Base-by-base conservation (phyloP, 2,888 invertebrate genomes). In the Cheilosia variabilis region DNA sequence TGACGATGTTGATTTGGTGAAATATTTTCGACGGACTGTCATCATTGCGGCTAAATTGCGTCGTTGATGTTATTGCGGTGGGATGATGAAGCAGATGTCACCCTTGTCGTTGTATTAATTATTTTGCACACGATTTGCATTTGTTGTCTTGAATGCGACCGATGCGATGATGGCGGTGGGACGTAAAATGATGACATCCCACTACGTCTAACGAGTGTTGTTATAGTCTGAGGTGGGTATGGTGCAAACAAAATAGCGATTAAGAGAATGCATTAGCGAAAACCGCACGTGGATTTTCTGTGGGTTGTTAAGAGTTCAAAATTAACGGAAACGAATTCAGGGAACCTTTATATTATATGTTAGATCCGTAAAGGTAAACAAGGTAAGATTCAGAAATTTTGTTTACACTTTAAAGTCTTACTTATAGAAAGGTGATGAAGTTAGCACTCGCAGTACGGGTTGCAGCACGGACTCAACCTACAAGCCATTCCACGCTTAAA, bases 1-100 rank as follows among this genome's bases (percentile, higher is more conserved):
- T 86, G 86, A 86, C 86, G 55, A 80, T 72, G 84, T 75, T 84
- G 79, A 80, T 84, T 84, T 79, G 86, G 72, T 80, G 76, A 81
- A 86, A 72, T 76, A 65, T 84, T 71, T 66, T n/a, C 52, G 68
- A 50, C 34, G 55, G 65, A 60, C 60, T 75, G 72, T 57, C 63
- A 63, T 68, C 62, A 58, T 63, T 63, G 62, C 73, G 83, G 62
- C 62, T 47, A 78, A 68, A 78, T 78, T 78, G 27, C 57, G 22
- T 37, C 53, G 24, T 24, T 53, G 69, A 37, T 62, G 75, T 47
- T 52, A 43, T 19, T 22, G 58, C 45, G 52, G 57, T 52, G 15
- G 53, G 24, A 55, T 66, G 66, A 80, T 76, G 50, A 24, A 43
- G 73, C 82, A 81, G 87, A 87, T 82, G 87, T 77, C 87, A 60